phyloP scores from a whole-genome alignment of 2,113 vertebrate genomes.

The Henicopernis longicauda region DNA sequence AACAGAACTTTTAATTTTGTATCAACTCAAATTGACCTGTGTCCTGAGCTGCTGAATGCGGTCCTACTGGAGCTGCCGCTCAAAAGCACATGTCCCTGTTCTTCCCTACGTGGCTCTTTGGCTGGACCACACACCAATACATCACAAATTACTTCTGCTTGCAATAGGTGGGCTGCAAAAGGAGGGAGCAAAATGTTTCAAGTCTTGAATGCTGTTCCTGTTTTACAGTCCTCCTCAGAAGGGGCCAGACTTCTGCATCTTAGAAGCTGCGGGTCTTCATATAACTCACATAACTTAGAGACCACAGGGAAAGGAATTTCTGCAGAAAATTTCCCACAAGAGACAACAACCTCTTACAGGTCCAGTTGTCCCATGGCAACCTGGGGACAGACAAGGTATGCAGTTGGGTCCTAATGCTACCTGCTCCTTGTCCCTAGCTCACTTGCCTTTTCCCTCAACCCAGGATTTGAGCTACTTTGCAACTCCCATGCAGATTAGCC shows the following conservation, averaged over 20 bases:
- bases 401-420: neutral
- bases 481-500: accelerated
- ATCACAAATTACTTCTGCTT: neutral
- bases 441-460: neutral
- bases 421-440: neutral
- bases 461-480: neutral
- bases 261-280: neutral
- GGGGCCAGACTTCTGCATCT: neutral
- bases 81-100: neutral
- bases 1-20: neutral
- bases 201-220: neutral
- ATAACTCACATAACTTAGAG: neutral
- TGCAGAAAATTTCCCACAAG: neutral
- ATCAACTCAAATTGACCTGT: neutral
- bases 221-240: neutral
- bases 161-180: neutral
- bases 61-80: neutral
- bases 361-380: neutral
- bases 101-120: neutral
- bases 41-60: neutral
- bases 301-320: neutral
- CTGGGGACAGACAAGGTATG: neutral
- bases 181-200: neutral
- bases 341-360: neutral
- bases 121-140: neutral